These are phyloP conservation scores for Leptodactylus fallax DNA, from an alignment of 2,797 vertebrate genomes.

Conservation along the genomic window DNA sequence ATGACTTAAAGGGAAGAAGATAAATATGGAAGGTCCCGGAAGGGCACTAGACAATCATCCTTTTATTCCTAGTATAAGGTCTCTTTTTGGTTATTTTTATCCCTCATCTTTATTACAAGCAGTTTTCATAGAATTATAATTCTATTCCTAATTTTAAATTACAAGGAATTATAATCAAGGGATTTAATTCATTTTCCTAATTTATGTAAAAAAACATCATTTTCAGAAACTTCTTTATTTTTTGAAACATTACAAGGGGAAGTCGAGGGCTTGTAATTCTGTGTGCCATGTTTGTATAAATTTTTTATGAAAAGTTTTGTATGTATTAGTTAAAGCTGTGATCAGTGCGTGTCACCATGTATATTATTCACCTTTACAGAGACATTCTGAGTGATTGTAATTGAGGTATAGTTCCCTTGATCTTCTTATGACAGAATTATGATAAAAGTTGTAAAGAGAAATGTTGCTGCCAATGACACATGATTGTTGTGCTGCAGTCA, in stretches of 20 bases:
- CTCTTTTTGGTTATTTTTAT: no score
- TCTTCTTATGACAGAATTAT: conserved; percentile 32
- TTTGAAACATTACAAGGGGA: neutral
- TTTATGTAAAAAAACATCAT: neutral
- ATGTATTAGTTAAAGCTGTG: conserved; percentile 15
- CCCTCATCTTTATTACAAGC: no score
- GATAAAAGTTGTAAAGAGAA: conserved; percentile 21
- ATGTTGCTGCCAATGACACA: neutral
- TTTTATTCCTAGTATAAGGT: no score
- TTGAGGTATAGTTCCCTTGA: neutral
- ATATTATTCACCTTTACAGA: conserved; percentile 22
- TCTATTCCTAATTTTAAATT: no score
- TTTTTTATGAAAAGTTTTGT: conserved; percentile 4
- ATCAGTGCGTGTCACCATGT: neutral
- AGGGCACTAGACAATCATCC: no score
- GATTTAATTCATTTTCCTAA: neutral
- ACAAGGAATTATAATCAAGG: no score
- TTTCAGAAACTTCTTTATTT: neutral
- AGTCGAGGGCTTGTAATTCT: neutral
- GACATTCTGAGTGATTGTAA: neutral
- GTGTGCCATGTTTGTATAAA: neutral
- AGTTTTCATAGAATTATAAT: no score
- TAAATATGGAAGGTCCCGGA: no score
- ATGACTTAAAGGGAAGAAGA: no score
- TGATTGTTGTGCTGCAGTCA: neutral